phyloP scores from a whole-genome alignment of 1,140 invertebrate species.

The Sarcophaga peregrina region DNA sequence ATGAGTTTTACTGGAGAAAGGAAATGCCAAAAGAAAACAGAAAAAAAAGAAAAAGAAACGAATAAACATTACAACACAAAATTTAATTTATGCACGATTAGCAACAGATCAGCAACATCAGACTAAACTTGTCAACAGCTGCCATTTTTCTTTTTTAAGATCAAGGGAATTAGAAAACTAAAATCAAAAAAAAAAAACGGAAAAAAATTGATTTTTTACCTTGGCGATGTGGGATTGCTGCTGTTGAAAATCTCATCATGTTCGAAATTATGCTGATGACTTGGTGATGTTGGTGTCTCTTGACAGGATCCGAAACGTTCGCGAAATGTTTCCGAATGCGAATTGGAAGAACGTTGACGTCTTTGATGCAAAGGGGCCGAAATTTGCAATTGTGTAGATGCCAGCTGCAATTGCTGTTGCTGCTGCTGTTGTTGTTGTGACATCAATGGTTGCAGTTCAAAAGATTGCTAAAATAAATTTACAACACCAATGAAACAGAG shows the following conservation, averaged over 20 bases:
- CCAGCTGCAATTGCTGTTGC: not conserved
- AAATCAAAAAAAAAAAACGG: not conserved
- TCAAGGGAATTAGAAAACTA: conserved; percentile 31
- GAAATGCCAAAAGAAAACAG: conserved; percentile 22
- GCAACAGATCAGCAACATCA: conserved; percentile 49
- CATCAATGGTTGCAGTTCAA: conserved; percentile 64
- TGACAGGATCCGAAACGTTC: conserved; percentile 63
- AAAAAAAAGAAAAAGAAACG: conserved; percentile 39
- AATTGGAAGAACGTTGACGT: conserved; percentile 60
- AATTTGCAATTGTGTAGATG: not conserved
- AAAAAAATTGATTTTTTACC: conserved; percentile 51
- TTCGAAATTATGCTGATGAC: conserved; percentile 32
- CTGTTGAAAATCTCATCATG: conserved; percentile 57
- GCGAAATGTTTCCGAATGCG: conserved; percentile 62
- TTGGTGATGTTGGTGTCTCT: conserved; percentile 50
- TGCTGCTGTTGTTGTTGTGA: conserved; percentile 14
- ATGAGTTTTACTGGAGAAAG: conserved; percentile 48
- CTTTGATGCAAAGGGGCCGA: conserved; percentile 30
- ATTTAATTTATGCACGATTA: conserved; percentile 55
- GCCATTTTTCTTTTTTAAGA: conserved; percentile 46
- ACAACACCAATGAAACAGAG: conserved; percentile 15
- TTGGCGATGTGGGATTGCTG: conserved; percentile 50
- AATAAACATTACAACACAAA: not conserved
- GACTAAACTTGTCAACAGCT: conserved; percentile 64
- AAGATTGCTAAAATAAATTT: conserved; percentile 56